Conservation (phyloP, 2,797 vertebrate genomes). For the Falco naumanni region DNA sequence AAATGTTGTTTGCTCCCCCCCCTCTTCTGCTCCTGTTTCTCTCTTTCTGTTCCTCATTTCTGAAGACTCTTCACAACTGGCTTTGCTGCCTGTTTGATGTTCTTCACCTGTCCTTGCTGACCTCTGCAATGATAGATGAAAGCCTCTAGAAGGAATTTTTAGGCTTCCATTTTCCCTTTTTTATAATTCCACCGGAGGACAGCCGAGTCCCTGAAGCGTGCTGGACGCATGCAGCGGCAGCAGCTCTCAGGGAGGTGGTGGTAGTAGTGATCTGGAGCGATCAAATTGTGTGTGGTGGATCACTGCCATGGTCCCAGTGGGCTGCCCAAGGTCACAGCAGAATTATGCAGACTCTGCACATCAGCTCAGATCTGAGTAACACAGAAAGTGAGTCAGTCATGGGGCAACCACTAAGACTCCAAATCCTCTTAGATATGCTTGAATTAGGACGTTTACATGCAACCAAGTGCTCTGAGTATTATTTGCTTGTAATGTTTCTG, state of each 20-base stretch:
- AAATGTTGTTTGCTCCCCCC: neutral
- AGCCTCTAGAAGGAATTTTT: neutral
- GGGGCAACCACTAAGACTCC: neutral
- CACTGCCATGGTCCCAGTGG: neutral
- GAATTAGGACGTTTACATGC: neutral
- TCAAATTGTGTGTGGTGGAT: neutral
- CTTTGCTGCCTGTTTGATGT: neutral
- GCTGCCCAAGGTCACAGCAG: neutral
- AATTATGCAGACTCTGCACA: neutral
- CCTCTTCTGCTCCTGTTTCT: neutral
- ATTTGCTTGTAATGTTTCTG: neutral
- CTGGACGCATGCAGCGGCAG: neutral
- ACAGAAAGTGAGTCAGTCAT: neutral
- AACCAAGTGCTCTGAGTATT: neutral
- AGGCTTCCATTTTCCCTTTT: neutral
- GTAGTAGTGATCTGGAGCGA: neutral
- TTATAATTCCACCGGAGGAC: neutral
- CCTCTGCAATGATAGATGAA: neutral
- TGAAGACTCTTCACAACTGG: neutral
- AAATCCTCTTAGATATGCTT: slow-evolving; percentile 1
- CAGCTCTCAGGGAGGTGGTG: neutral
- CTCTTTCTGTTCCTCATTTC: neutral
- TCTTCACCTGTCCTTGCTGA: neutral
- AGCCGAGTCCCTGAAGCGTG: neutral
- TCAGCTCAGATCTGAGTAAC: neutral